A percentile compares a stretch with the other conserved stretches of the same genome.
These are phyloP conservation scores for Euura lappo DNA, from an alignment of 1,140 invertebrate species.

Conservation along the genomic window DNA sequence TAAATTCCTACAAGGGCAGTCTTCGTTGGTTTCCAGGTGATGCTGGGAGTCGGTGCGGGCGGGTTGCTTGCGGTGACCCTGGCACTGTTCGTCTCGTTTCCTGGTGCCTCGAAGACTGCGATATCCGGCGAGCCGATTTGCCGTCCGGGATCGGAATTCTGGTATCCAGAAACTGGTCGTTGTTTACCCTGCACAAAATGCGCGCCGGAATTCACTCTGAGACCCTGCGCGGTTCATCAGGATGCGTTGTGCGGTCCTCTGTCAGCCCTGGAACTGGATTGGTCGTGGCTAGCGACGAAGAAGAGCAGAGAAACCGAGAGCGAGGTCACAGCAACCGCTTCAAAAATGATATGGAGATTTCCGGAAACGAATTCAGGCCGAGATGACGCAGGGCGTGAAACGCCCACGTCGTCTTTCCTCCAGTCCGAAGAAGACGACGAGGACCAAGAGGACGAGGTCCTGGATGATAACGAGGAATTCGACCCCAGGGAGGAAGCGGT, in stretches of 20 bases:
- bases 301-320: constrained; percentile 27
- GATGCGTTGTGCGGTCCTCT: constrained; percentile 70
- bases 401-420: neutral
- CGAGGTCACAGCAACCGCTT: neutral
- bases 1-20: no score
- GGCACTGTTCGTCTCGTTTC: constrained; percentile 20
- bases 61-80: constrained; percentile 25
- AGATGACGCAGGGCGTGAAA: neutral
- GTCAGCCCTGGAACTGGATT: constrained; percentile 63
- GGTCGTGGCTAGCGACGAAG: constrained; percentile 53
- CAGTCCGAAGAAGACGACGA: neutral
- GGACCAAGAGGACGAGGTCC: neutral
- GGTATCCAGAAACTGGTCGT: constrained; percentile 61
- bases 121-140: constrained; percentile 44
- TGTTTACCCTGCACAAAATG: constrained; percentile 71
- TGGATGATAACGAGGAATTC: neutral
- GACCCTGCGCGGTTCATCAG: constrained; percentile 68
- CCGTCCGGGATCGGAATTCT: constrained; percentile 62
- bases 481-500: neutral
- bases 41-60: constrained; percentile 23
- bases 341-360: constrained; percentile 10
- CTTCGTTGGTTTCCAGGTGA: constrained; percentile 21
- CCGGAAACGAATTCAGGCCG: neutral
- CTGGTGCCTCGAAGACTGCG: neutral
- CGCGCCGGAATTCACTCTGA: constrained; percentile 64